These are phyloP conservation scores for Serinus canaria DNA, from an alignment of 2,113 vertebrate species.

Conservation along the genomic window DNA sequence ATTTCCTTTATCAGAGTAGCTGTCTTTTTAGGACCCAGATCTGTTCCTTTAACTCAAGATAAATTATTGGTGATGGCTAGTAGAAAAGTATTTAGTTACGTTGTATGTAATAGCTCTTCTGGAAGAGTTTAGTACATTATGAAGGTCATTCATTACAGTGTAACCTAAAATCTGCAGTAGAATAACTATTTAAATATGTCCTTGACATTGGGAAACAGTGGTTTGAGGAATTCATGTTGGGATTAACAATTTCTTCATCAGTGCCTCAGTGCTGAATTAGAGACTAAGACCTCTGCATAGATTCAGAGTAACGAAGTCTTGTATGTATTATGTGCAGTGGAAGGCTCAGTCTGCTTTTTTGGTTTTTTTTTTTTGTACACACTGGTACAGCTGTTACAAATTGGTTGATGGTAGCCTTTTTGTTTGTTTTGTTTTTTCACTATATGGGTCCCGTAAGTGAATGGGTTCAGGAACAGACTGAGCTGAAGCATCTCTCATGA, in stretches of 20 bases:
- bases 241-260: slow-evolving; percentile 14
- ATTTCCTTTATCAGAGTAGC: not conserved
- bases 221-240: not conserved
- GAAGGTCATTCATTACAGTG: not conserved
- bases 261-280: not conserved
- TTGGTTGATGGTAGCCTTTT: not conserved
- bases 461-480: not conserved
- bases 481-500: not conserved
- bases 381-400: not conserved
- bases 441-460: not conserved
- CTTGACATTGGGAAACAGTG: not conserved
- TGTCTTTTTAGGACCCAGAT: not conserved
- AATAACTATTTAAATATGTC: not conserved
- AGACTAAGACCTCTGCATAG: not conserved
- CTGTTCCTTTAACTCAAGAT: not conserved
- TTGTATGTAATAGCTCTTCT: not conserved
- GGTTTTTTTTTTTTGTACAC: not conserved
- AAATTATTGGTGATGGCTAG: not conserved
- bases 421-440: not conserved
- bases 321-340: fast-evolving
- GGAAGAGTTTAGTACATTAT: not conserved
- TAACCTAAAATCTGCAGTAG: not conserved
- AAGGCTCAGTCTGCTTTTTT: not conserved
- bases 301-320: not conserved
- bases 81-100: not conserved